Percentiles rank a stretch among this genome's conserved stretches.
These are phyloP conservation scores for Habroteleia sp. DNA, from an alignment of 2,888 invertebrate species.

Conservation along the genomic window DNA sequence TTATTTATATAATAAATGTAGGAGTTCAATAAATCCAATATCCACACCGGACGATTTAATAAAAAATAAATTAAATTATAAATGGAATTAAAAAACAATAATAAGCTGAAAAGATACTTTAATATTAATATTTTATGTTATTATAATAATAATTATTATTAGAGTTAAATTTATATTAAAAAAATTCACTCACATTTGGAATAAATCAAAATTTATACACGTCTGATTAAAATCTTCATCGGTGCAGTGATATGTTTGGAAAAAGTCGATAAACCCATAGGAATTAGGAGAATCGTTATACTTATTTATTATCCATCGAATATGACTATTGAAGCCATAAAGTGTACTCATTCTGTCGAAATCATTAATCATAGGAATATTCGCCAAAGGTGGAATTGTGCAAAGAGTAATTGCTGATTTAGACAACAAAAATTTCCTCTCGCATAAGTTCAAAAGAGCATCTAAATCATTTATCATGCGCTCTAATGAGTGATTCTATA, in stretches of 20 bases:
- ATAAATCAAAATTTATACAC: slow-evolving; percentile 66
- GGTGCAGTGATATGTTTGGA: slow-evolving; percentile 54
- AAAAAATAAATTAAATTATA: too few species aligned
- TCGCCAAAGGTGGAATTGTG: slow-evolving; percentile 73
- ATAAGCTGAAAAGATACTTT: too few species aligned
- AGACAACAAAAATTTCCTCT: slow-evolving; percentile 64
- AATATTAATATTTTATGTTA: too few species aligned
- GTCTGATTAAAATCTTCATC: slow-evolving; percentile 27
- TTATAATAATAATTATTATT: too few species aligned
- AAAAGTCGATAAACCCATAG: slow-evolving; percentile 68
- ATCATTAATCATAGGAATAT: slow-evolving; percentile 65
- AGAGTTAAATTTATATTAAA: too few species aligned
- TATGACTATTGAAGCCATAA: slow-evolving; percentile 68
- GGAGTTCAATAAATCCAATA: too few species aligned
- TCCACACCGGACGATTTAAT: too few species aligned
- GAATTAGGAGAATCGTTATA: slow-evolving; percentile 1
- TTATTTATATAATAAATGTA: too few species aligned
- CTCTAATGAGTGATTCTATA: slow-evolving; percentile 62
- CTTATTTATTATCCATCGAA: slow-evolving; percentile 53
- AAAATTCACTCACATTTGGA: slow-evolving; percentile 70
- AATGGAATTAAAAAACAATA: too few species aligned
- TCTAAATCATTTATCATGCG: slow-evolving; percentile 68
- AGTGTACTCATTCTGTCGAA: slow-evolving; percentile 46
- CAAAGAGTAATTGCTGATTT: slow-evolving; percentile 70
- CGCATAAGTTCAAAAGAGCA: slow-evolving; percentile 63